phyloP scores from a whole-genome alignment of 2,797 vertebrate species.

The Ptychobarbus kaznakovi region DNA sequence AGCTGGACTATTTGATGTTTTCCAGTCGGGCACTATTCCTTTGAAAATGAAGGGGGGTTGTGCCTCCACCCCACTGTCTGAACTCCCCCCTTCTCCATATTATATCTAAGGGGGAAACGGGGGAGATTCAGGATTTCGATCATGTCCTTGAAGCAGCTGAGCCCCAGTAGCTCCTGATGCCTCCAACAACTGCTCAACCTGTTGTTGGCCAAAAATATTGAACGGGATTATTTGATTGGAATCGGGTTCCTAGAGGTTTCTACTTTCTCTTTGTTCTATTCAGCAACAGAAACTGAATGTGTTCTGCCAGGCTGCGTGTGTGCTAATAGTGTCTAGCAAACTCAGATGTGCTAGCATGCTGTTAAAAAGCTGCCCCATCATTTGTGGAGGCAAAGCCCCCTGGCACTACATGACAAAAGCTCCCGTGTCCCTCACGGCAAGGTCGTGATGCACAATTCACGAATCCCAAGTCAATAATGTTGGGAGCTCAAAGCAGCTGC shows the following conservation, averaged over 20 bases:
- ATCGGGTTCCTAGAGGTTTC: slow-evolving; percentile 17
- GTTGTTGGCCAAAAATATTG: slow-evolving; percentile 43
- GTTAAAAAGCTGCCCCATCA: slow-evolving; percentile 35
- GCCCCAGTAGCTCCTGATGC: slow-evolving; percentile 31
- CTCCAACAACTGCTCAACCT: slow-evolving; percentile 57
- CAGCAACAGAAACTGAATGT: slow-evolving; percentile 5
- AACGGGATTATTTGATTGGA: slow-evolving; percentile 34
- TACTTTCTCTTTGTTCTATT: slow-evolving; percentile 12
- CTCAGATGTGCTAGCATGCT: slow-evolving; percentile 48
- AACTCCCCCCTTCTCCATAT: slow-evolving; percentile 30
- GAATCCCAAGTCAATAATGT: slow-evolving; percentile 41
- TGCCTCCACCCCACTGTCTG: slow-evolving; percentile 33
- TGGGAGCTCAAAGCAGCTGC: slow-evolving; percentile 52
- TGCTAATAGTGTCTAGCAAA: slow-evolving; percentile 27
- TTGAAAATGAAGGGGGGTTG: slow-evolving; percentile 49
- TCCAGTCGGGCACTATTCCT: slow-evolving; percentile 41
- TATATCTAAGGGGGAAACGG: slow-evolving; percentile 20
- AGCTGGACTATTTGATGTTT: slow-evolving; percentile 56
- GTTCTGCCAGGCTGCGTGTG: slow-evolving; percentile 16
- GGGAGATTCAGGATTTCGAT: slow-evolving; percentile 29
- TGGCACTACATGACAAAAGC: slow-evolving; percentile 40
- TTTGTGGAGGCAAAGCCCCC: slow-evolving; percentile 28
- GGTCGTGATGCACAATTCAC: not conserved
- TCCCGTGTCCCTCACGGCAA: slow-evolving; percentile 2
- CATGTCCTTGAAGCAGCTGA: slow-evolving; percentile 52